phyloP scores from a whole-genome alignment of 2,888 invertebrate species.

The Keiferia lycopersicella region DNA sequence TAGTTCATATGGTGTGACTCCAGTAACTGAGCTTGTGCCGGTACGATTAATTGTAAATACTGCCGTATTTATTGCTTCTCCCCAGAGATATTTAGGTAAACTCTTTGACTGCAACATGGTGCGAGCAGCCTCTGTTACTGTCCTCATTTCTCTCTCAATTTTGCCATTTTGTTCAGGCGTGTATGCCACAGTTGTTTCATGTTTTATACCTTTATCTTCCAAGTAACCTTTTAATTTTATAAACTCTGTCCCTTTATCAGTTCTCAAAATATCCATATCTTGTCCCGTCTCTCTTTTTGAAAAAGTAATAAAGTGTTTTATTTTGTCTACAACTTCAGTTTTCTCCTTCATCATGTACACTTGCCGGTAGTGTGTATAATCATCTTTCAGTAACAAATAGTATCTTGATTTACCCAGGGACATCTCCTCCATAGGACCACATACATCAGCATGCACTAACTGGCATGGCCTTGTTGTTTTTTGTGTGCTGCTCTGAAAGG shows the following conservation, averaged over 20 bases:
- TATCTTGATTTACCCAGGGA: conserved; percentile 20
- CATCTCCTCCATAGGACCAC: conserved; percentile 2
- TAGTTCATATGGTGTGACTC: not conserved
- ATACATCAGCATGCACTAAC: conserved; percentile 16
- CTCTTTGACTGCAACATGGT: conserved; percentile 31
- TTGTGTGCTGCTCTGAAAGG: conserved; percentile 19
- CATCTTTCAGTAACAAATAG: conserved; percentile 23
- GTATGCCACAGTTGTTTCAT: conserved; percentile 10
- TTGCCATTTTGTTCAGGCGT: conserved; percentile 26
- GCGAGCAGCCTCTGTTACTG: conserved; percentile 48
- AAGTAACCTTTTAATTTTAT: conserved; percentile 27
- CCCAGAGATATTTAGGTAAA: conserved; percentile 9
- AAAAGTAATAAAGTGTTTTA: conserved; percentile 17
- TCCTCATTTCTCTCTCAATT: conserved; percentile 40
- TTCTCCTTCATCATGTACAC: conserved; percentile 24
- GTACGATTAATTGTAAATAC: not conserved
- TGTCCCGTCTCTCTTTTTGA: conserved; percentile 23
- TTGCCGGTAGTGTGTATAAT: conserved; percentile 28
- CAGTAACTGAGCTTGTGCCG: not conserved
- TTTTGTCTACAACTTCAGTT: not conserved
- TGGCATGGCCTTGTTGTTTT: not conserved
- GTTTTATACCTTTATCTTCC: conserved; percentile 17
- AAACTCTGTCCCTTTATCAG: conserved; percentile 21
- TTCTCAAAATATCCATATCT: not conserved
- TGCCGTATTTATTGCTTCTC: conserved; percentile 13